These are phyloP conservation scores for Metalampra italica DNA, from an alignment of 2,888 invertebrate species.

Conservation along the genomic window DNA sequence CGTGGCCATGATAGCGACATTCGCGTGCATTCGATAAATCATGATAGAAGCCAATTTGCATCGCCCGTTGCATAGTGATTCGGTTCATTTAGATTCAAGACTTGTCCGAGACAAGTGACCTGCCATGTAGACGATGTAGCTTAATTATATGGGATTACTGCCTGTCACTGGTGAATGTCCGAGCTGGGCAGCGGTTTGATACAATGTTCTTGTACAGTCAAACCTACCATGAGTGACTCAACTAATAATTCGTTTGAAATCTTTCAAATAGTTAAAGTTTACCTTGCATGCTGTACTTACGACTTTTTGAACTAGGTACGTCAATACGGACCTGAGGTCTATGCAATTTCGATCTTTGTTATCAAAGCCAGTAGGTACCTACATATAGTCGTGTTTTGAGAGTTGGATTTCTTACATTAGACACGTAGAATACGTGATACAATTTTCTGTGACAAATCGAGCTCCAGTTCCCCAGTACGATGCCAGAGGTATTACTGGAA, in stretches of 20 bases:
- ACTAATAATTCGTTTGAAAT: too few relatives aligned
- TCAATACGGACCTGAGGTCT: too few relatives aligned
- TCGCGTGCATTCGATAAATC: slow-evolving; percentile 15
- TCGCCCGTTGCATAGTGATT: slow-evolving; percentile 5
- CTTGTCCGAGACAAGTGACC: slow-evolving; percentile 4
- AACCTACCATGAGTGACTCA: too few relatives aligned
- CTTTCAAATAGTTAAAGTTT: too few relatives aligned
- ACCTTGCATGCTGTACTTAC: too few relatives aligned
- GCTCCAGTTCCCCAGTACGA: not conserved
- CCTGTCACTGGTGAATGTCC: slow-evolving; percentile 29
- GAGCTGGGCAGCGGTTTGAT: slow-evolving; percentile 33
- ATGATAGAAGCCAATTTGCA: slow-evolving; percentile 21
- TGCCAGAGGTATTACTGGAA: slow-evolving; percentile 3
- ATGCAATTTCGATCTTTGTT: too few relatives aligned
- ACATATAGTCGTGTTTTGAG: too few relatives aligned
- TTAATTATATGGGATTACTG: slow-evolving; percentile 49
- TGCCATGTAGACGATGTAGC: slow-evolving; percentile 16
- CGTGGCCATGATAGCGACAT: slow-evolving; percentile 7
- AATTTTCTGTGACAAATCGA: slow-evolving; percentile 11
- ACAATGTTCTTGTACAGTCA: slow-evolving; percentile 41
- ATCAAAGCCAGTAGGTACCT: too few relatives aligned
- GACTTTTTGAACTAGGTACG: too few relatives aligned
- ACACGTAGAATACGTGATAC: slow-evolving; percentile 7
- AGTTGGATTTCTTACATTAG: too few relatives aligned
- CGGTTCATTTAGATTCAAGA: slow-evolving; percentile 11